Conservation (phyloP, 2,797 vertebrate species). For the Halcyon leucocephala region DNA sequence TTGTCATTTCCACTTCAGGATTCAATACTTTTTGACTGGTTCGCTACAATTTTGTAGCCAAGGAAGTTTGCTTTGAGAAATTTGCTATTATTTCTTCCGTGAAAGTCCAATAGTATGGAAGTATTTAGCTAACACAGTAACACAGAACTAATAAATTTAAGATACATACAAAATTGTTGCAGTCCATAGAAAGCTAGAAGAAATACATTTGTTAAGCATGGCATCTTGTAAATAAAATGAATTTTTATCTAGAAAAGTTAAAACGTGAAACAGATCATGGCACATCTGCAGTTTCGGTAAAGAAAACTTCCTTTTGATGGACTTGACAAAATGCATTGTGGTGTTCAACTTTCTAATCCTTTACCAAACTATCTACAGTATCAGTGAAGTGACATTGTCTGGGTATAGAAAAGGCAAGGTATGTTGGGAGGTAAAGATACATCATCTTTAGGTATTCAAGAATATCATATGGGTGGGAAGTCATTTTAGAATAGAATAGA, state of each 20-base stretch:
- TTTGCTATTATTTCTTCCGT: neutral
- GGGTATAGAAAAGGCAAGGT: neutral
- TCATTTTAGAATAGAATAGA: no score
- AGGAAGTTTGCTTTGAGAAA: neutral
- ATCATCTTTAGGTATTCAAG: neutral
- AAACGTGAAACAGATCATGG: neutral
- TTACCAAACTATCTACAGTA: neutral
- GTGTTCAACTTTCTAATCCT: neutral
- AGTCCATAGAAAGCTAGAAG: neutral
- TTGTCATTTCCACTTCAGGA: neutral
- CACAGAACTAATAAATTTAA: neutral
- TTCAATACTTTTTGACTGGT: neutral
- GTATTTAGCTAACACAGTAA: neutral
- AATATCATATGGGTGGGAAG: neutral
- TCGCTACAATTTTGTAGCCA: neutral
- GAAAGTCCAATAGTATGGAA: neutral
- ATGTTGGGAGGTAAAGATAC: neutral
- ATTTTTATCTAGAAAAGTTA: neutral
- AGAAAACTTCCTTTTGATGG: neutral
- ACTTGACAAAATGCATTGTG: neutral
- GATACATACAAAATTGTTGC: neutral
- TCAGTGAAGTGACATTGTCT: neutral
- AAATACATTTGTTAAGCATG: neutral
- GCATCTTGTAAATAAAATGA: neutral
- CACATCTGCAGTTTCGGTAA: neutral